Percentiles rank a stretch among this genome's conserved stretches.
These are phyloP conservation scores for Magallana ariakensis DNA, from an alignment of 1,140 invertebrate species.

Conservation along the genomic window DNA sequence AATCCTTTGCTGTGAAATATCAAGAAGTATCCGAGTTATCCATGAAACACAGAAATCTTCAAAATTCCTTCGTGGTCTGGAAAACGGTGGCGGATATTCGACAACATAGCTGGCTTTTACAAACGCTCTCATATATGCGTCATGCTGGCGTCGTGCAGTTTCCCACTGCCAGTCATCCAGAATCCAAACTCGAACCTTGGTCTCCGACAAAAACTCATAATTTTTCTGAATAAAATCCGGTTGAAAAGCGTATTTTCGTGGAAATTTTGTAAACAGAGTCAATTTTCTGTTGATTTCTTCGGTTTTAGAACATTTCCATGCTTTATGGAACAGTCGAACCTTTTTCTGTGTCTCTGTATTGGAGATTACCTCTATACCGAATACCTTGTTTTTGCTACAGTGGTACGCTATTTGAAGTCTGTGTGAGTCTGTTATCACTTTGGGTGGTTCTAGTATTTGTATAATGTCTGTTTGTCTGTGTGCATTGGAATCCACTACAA, in stretches of 20 bases:
- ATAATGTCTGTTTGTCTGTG: constrained; percentile 10
- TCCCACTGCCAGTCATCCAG: constrained; percentile 1
- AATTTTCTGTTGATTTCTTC: not conserved
- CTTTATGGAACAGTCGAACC: not conserved
- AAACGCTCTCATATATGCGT: not conserved
- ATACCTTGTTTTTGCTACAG: not conserved
- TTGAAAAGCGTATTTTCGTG: not conserved
- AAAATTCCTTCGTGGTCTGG: not conserved
- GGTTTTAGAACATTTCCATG: not conserved
- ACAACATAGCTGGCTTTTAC: constrained; percentile 19
- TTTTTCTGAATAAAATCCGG: not conserved
- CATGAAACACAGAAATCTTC: not conserved
- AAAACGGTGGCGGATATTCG: not conserved
- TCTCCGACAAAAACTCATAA: constrained; percentile 19
- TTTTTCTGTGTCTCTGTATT: not conserved
- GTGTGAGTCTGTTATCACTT: not conserved
- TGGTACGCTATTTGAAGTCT: constrained; percentile 23
- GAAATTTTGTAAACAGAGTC: not conserved
- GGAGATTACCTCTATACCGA: not conserved
- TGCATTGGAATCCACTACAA: not conserved
- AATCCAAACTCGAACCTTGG: constrained; percentile 13
- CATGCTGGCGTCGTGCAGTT: not conserved
- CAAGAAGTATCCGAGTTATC: not conserved
- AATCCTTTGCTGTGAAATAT: not conserved
- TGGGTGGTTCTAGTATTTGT: constrained; percentile 24